Evolutionary conservation across 2,888 invertebrate genomes (phyloP), one percentile per base, ranked within the genome.

Genomic region (Polylopha cassiicola): DNA sequence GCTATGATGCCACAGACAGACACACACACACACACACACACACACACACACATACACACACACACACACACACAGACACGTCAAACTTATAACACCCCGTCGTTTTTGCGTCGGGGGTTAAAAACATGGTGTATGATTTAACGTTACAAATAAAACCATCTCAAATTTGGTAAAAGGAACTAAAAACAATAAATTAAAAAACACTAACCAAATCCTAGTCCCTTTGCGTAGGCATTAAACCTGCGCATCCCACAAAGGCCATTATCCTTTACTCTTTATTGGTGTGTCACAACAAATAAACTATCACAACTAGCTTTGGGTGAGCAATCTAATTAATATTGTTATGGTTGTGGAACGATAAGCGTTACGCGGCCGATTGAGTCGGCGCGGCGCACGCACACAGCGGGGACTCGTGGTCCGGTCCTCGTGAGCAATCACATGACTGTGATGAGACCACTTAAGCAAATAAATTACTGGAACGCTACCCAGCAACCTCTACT

Each of bases 371-470:
- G 56, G 59, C 33, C 24, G 34, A 10, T 15, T n/a, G n/a, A n/a
- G 18, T n/a, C 17, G 20, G 5, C 8, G 11, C 30, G 2, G 9
- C 18, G 17, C 30, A 13, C 5, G 30, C n/a, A n/a, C n/a, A n/a
- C n/a, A n/a, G n/a, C n/a, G n/a, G 70, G 62, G 76, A 60, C 79
- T 77, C 80, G 79, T 79, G 77, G 76, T 62, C 68, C 54, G 55
- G 55, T 66, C 65, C 76, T 74, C 73, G 74, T 75, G 71, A 75
- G 70, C 59, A 60, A 65, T 84, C 84, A 84, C 79, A 79, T 84
- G 82, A 84, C 69, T 72, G 72, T 72, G 69, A 80, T 80, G 77
- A 73, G 71, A 60, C 82, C 82, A 84, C 80, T 84, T 84, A 78
- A 84, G 74, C 77, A 74, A 84, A 82, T 82, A 78, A 81, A 78